Conservation (phyloP, 2,113 vertebrate genomes). For the Scolopax mira region DNA sequence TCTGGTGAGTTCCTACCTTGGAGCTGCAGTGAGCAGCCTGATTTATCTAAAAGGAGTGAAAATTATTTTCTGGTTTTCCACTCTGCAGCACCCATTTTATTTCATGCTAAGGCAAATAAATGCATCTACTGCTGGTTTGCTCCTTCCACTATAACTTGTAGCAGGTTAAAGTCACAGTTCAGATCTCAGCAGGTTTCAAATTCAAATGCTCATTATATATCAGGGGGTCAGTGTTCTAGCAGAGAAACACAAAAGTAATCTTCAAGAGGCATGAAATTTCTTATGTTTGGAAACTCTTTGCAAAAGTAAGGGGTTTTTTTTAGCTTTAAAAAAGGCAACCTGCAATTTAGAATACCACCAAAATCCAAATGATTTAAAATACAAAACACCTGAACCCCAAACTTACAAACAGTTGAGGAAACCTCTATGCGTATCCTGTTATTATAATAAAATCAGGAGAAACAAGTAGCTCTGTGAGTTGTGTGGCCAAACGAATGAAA, state of each 20-base stretch:
- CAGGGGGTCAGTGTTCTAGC: slow-evolving; percentile 42
- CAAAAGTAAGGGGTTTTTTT: background rate
- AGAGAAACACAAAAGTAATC: slow-evolving; percentile 33
- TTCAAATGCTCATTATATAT: slow-evolving; percentile 56
- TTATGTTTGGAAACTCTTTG: slow-evolving; percentile 23
- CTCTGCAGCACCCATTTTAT: slow-evolving; percentile 51
- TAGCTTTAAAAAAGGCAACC: background rate
- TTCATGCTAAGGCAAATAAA: slow-evolving; percentile 60
- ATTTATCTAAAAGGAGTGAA: slow-evolving; percentile 24
- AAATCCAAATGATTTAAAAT: background rate
- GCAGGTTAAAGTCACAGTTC: slow-evolving; percentile 57
- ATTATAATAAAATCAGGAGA: slow-evolving; percentile 35
- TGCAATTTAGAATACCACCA: background rate
- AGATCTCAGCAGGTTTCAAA: slow-evolving; percentile 62
- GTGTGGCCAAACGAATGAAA: slow-evolving; percentile 36
- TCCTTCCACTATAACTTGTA: slow-evolving; percentile 8
- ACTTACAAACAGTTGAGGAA: background rate
- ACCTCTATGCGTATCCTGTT: background rate
- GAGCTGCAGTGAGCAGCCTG: background rate
- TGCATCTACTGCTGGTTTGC: slow-evolving; percentile 4
- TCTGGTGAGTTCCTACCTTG: background rate
- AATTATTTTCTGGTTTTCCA: slow-evolving; percentile 57
- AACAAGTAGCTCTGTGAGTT: slow-evolving; percentile 20
- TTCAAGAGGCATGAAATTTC: slow-evolving; percentile 37
- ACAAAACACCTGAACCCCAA: background rate